phyloP scores from a whole-genome alignment of 2,797 vertebrate species.

The Syndactyla subalaris region DNA sequence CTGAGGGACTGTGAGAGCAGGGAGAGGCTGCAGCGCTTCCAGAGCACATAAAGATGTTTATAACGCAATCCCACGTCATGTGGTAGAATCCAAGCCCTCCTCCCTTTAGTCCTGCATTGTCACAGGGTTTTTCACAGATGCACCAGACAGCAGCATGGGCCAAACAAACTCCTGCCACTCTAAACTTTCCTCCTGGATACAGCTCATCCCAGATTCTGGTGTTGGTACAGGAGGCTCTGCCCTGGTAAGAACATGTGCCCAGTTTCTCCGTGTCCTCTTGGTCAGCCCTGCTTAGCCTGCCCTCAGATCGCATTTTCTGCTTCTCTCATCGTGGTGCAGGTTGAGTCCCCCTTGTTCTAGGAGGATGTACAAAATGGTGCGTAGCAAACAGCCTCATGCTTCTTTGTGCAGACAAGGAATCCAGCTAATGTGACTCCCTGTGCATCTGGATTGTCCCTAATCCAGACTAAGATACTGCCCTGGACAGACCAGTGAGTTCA shows the following conservation, averaged over 20 bases:
- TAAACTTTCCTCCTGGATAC: neutral
- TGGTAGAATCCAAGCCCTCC: neutral
- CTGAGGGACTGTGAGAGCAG: neutral
- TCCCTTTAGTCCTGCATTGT: neutral
- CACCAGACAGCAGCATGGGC: neutral
- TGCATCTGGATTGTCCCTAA: neutral
- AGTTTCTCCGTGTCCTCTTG: neutral
- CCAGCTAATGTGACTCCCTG: accelerated
- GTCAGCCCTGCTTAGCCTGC: neutral
- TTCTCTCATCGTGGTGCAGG: neutral
- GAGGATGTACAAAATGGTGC: neutral
- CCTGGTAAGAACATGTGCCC: neutral
- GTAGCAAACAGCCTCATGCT: neutral
- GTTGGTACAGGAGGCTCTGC: neutral
- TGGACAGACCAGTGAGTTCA: neutral
- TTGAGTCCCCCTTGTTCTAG: neutral
- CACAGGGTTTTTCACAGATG: neutral
- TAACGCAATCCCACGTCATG: neutral
- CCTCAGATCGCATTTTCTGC: neutral
- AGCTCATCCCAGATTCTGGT: neutral
- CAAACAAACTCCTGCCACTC: neutral
- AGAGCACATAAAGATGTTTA: neutral
- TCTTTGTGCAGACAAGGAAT: neutral
- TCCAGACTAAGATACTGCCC: neutral
- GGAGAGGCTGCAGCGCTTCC: neutral